Conservation (phyloP, 2,888 invertebrate genomes). For the Marasmarcha lunaedactyla region DNA sequence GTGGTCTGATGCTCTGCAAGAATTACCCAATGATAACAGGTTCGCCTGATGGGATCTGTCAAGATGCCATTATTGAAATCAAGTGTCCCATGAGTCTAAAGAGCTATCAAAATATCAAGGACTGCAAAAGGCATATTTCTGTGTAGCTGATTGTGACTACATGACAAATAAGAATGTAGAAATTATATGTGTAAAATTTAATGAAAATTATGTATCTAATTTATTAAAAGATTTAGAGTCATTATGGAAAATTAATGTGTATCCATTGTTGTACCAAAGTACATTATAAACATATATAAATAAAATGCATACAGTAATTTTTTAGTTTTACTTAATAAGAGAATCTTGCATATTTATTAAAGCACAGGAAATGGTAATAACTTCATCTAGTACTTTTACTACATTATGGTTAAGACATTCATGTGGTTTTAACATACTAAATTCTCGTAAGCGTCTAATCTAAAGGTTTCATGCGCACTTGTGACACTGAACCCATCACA, state of each 20-base stretch:
- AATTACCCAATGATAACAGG: neutral
- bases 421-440: slow-evolving; percentile 18
- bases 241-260: slow-evolving; percentile 14
- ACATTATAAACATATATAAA: slow-evolving; percentile 5
- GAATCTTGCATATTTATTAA: slow-evolving; percentile 15
- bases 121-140: slow-evolving; percentile 13
- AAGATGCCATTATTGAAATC: neutral
- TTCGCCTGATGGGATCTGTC: neutral
- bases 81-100: slow-evolving; percentile 1
- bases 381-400: slow-evolving; percentile 8
- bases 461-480: too few relatives aligned
- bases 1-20: slow-evolving; percentile 15
- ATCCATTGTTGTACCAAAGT: slow-evolving; percentile 14
- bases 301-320: neutral
- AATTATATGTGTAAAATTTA: slow-evolving; percentile 8
- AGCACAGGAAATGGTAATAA: slow-evolving; percentile 11
- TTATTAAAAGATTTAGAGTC: slow-evolving; percentile 2
- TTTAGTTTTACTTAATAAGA: slow-evolving; percentile 1
- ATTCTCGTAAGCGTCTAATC: slow-evolving; percentile 15
- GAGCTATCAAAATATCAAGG: too few relatives aligned
- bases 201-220: slow-evolving; percentile 10
- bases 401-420: slow-evolving; percentile 9
- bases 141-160: slow-evolving; percentile 16
- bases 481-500: too few relatives aligned
- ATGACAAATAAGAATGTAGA: slow-evolving; percentile 13